Percentiles rank a stretch among this genome's conserved stretches.
These are phyloP conservation scores for Drosophila diplacantha DNA, from an alignment of 2,888 invertebrate species.

Conservation along the genomic window DNA sequence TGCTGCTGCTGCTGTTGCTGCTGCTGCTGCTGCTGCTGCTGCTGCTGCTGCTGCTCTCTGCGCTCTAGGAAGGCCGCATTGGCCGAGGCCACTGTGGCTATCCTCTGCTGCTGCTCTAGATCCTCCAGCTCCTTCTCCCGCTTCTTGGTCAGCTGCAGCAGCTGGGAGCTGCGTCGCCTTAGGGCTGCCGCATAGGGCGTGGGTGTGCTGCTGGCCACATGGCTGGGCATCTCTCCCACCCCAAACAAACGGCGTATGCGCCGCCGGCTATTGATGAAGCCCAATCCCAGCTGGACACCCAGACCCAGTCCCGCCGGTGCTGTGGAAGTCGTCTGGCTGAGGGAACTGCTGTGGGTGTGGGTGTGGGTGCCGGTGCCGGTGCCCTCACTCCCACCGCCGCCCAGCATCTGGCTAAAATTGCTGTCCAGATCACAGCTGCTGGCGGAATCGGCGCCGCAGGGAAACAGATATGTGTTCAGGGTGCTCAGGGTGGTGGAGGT, in stretches of 20 bases:
- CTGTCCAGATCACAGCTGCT: conserved; percentile 75
- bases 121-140: conserved; percentile 64
- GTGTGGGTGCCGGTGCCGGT: conserved; percentile 7
- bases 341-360: conserved; percentile 43
- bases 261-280: conserved; percentile 72
- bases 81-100: conserved; percentile 68
- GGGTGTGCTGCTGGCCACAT: conserved; percentile 11
- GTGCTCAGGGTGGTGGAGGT: conserved; percentile 76
- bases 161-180: conserved; percentile 70
- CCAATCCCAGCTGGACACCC: conserved; percentile 43
- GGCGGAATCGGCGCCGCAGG: conserved; percentile 73
- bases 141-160: conserved; percentile 72
- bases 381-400: conserved; percentile 62
- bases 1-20: conserved; percentile 55
- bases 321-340: conserved; percentile 27
- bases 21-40: conserved; percentile 27
- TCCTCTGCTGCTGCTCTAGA: conserved; percentile 72
- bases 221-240: conserved; percentile 44
- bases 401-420: conserved; percentile 77
- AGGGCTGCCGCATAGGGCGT: conserved; percentile 59
- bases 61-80: conserved; percentile 70
- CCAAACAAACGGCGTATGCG: conserved; percentile 72
- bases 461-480: conserved; percentile 77
- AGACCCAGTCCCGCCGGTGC: conserved; percentile 51
- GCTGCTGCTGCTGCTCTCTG: conserved; percentile 50